A percentile compares a stretch with the other conserved stretches of the same genome.
Evolutionary conservation across 2,797 vertebrate genomes (phyloP).

Genomic region (Bucorvus abyssinicus): DNA sequence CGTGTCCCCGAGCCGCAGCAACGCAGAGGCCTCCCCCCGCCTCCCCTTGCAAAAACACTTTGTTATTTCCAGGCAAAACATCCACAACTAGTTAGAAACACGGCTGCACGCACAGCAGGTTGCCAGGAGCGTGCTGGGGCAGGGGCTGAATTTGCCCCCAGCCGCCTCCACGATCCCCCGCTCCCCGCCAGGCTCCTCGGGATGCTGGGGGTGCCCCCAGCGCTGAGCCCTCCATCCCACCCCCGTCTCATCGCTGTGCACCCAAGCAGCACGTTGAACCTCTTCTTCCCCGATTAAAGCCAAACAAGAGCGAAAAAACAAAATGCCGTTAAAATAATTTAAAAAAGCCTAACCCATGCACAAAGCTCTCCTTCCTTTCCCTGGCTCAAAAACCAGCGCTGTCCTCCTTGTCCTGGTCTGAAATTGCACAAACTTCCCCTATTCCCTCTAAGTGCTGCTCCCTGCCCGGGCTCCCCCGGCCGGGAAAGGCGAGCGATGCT

Average conservation of each 20-base stretch:
- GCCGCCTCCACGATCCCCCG: not conserved
- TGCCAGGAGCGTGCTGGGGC: rapidly evolving
- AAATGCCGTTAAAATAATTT: not conserved
- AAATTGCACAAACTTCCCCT: not conserved
- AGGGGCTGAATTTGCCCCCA: not conserved
- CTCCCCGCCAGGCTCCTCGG: not conserved
- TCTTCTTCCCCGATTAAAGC: not conserved
- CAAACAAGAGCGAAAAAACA: not conserved
- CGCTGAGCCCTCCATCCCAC: not conserved
- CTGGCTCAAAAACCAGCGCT: not conserved
- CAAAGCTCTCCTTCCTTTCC: not conserved
- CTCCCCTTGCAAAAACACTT: not conserved
- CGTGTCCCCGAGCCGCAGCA: not conserved
- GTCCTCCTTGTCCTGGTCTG: not conserved
- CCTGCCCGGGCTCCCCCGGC: not conserved
- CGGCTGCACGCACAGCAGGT: not conserved
- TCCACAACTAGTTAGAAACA: not conserved
- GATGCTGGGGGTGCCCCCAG: not conserved
- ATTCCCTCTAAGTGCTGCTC: not conserved
- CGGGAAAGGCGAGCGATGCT: not conserved
- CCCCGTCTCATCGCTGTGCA: not conserved
- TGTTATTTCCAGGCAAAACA: not conserved
- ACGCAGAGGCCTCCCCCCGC: not conserved
- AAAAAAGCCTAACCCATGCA: not conserved
- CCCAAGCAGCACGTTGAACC: rapidly evolving